Evolutionary conservation across 2,797 vertebrate genomes (phyloP), one percentile per base, ranked within the genome.

Genomic region (Platalea minor): DNA sequence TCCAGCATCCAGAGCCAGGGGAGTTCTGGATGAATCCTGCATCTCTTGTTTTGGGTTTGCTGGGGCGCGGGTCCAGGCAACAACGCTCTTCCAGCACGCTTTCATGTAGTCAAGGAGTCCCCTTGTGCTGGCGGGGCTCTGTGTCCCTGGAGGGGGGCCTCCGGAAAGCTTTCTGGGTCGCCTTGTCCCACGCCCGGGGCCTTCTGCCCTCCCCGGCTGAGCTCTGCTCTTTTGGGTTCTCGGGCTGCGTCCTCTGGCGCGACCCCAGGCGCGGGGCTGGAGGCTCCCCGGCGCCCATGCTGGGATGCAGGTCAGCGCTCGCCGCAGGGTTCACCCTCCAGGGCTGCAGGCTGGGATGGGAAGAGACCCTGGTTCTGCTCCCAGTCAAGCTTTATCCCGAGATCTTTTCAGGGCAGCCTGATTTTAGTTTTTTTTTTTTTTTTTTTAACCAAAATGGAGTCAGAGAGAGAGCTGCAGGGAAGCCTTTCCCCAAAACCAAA

Each of bases 261-360:
- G 2, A 41, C 20, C 25, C 41, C 4, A 11, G 23, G 13, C 1
- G 2, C 39, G 25, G 75, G 25, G 35, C 17, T 10, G 61, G 77
- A 31, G 23, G 11, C 4, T 67, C 73, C 82, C 43, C 1, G 0
- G 59, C 23, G 45, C 24, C 26, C 4, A 2, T 7, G 14, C 28
- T 6, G 46, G 51, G 48, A 3, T 59, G 53, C 33, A 25, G 35
- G 11, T 41, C 50, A n/a, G 57, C 2, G 3, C 14, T n/a, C 2
- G 2, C 0, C 0, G 20, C 28, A 13, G n/a, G 5, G 5, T 9
- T 67, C n/a, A 45, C 19, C 8, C 13, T 65, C 37, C 29, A 9
- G 39, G 15, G 46, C 41, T 37, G 64, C 41, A 17, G 35, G 13
- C 20, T 13, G 46, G n/a, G 31, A 6, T 5, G 21, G 53, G n/a